A percentile compares a stretch with the other conserved stretches of the same genome.
These are phyloP conservation scores for Acanthosoma haemorrhoidale DNA, from an alignment of 2,888 invertebrate genomes.

Conservation along the genomic window DNA sequence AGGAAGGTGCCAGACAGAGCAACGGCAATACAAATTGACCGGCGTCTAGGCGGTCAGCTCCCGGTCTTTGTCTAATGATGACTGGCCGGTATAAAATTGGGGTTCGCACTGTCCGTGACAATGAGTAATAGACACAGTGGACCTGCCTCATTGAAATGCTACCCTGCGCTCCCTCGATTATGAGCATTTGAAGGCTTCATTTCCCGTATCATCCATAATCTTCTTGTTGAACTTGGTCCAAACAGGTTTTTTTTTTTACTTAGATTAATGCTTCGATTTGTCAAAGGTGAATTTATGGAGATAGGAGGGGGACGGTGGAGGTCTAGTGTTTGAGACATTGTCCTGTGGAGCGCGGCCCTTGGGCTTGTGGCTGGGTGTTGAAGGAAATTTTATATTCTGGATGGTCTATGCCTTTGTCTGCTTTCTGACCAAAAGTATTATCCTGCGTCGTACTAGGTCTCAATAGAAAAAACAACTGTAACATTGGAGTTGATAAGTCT, in stretches of 20 bases:
- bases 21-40: background rate
- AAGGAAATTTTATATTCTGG: too few species aligned
- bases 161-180: background rate
- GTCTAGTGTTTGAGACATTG: too few species aligned
- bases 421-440: too few species aligned
- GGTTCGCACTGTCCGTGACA: conserved; percentile 20
- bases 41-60: background rate
- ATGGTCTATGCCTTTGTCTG: too few species aligned
- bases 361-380: too few species aligned
- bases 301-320: too few species aligned
- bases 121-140: conserved; percentile 9
- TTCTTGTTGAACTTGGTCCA: background rate
- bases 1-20: background rate
- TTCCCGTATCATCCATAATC: background rate
- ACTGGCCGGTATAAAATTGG: background rate
- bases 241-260: background rate
- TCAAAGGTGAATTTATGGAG: too few species aligned
- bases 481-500: too few species aligned
- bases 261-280: background rate
- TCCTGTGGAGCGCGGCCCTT: too few species aligned
- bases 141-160: conserved; percentile 20
- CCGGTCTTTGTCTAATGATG: conserved; percentile 4
- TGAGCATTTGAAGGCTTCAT: conserved; percentile 17
- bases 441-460: too few species aligned
- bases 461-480: too few species aligned